Evolutionary conservation across 2,113 vertebrate species (phyloP), one percentile per base, ranked within the genome.

Genomic region (Chrysochloris asiatica): DNA sequence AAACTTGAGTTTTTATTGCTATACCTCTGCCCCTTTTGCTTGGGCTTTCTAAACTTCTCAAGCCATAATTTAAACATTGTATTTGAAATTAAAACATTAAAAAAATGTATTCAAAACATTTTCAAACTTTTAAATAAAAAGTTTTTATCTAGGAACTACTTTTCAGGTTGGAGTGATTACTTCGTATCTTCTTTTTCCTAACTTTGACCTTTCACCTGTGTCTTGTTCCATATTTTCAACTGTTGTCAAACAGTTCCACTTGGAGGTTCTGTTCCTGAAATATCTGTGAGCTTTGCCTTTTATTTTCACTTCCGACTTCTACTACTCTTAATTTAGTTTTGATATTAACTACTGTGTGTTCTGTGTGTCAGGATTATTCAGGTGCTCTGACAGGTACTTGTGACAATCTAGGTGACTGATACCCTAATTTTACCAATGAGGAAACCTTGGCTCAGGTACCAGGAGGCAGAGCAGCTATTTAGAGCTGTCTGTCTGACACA

Each of bases 81-180:
- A 21, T n/a, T n/a, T n/a, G n/a, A n/a, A n/a, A n/a, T n/a, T n/a
- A n/a, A n/a, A n/a, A n/a, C n/a, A n/a, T n/a, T n/a, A n/a, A n/a
- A n/a, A n/a, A n/a, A n/a, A n/a, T 22, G 54, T 26, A 69, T 73
- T 88, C 80, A 43, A 65, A 91, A 71, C 30, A 16, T 75, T 85
- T 87, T 79, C 26, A 9, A 83, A 19, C 26, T 89, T 85, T 17
- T 59, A n/a, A n/a, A n/a, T n/a, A n/a, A n/a, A n/a, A n/a, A n/a
- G n/a, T n/a, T n/a, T n/a, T 26, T 41, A 78, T 33, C 36, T 71
- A 45, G 43, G 28, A 76, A 85, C 48, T 86, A 13, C 41, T 43
- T 87, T 85, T 72, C 41, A 89, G 69, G 73, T 67, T 82, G 61
- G 24, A 61, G 33, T 50, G 92, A 52, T 91, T 45, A 82, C 85